These are phyloP conservation scores for Ernsta delagoae DNA, from an alignment of 2,888 invertebrate genomes.

Conservation along the genomic window DNA sequence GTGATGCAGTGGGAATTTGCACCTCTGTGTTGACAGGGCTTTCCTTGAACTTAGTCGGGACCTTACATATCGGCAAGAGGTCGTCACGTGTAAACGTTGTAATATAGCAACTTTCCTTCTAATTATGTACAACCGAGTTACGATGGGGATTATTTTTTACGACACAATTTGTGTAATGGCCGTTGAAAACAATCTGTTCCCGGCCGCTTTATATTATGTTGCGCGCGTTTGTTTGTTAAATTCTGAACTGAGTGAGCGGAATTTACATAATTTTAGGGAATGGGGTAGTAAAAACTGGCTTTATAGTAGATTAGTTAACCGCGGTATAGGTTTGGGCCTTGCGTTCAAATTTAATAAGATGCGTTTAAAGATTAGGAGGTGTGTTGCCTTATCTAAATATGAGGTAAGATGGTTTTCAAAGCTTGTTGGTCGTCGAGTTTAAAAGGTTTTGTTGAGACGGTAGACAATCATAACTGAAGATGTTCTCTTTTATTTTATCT, in stretches of 20 bases:
- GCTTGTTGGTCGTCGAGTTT: no score
- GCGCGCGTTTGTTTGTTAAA: constrained; percentile 34
- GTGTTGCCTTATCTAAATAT: no score
- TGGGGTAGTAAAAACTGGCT: constrained; percentile 25
- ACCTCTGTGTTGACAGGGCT: no score
- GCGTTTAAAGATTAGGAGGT: background rate
- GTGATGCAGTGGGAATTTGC: no score
- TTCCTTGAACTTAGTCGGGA: no score
- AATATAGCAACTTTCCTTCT: constrained; percentile 34
- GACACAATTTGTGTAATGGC: constrained; percentile 37
- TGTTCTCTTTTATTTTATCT: no score
- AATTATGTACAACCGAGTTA: constrained; percentile 40
- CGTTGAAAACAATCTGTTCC: constrained; percentile 37
- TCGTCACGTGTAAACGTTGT: constrained; percentile 3
- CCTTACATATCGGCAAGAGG: no score
- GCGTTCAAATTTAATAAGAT: constrained; percentile 1
- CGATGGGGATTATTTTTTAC: constrained; percentile 41
- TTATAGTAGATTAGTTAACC: constrained; percentile 33
- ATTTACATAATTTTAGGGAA: constrained; percentile 34
- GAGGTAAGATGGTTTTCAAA: no score
- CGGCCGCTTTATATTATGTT: constrained; percentile 33
- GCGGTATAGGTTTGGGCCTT: constrained; percentile 16
- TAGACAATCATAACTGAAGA: no score
- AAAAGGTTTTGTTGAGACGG: no score
- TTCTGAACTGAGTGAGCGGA: constrained; percentile 24